phyloP scores from a whole-genome alignment of 2,888 invertebrate species.

The Patella depressa region DNA sequence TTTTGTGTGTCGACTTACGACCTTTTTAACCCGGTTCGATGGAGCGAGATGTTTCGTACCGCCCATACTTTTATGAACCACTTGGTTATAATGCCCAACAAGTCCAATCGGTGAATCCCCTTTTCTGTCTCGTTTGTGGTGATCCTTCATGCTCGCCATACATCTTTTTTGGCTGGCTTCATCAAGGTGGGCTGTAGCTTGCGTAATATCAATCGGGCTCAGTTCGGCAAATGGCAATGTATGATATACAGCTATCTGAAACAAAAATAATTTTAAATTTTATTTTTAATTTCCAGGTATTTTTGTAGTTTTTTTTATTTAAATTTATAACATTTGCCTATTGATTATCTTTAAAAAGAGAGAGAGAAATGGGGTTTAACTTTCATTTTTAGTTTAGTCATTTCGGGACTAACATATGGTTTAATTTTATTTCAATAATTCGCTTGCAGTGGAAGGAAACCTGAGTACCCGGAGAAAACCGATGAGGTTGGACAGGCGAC shows the following conservation, averaged over 20 bases:
- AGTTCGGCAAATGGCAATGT: conserved; percentile 50
- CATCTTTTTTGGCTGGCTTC: conserved; percentile 40
- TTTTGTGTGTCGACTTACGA: conserved; percentile 13
- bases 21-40: conserved; percentile 1
- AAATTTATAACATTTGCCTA: too few species aligned
- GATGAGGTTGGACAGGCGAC: too few species aligned
- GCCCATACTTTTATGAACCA: conserved; percentile 27
- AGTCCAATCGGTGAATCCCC: conserved; percentile 34
- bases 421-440: too few species aligned
- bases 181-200: conserved; percentile 29
- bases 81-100: conserved; percentile 35
- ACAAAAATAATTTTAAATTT: neutral
- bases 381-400: too few species aligned
- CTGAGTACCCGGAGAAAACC: too few species aligned
- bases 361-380: too few species aligned
- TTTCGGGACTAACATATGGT: too few species aligned
- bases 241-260: conserved; percentile 51
- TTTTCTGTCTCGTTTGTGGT: conserved; percentile 31
- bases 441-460: too few species aligned
- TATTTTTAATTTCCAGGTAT: too few species aligned
- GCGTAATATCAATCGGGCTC: conserved; percentile 35
- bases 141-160: conserved; percentile 28
- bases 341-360: too few species aligned
- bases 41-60: conserved; percentile 11
- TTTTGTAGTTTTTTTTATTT: too few species aligned